Conservation (phyloP, 2,113 vertebrate species). For the Mustela nigripes region DNA sequence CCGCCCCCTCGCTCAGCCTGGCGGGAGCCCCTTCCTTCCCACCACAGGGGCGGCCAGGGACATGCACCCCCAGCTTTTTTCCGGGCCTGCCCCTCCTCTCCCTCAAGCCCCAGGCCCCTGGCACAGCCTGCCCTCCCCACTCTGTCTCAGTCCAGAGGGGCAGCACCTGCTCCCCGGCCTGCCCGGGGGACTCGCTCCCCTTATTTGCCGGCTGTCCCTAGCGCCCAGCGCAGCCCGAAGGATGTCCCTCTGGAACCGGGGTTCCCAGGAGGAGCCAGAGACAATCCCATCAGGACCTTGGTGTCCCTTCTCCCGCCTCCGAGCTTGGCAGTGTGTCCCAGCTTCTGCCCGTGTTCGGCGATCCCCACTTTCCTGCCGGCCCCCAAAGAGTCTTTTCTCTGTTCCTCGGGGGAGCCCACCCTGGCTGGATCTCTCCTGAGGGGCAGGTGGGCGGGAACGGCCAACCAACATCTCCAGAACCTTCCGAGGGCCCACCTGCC, state of each 20-base stretch:
- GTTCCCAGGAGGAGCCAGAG: background rate
- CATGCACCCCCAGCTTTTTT: background rate
- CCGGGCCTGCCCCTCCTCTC: background rate
- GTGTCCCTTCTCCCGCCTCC: rapidly evolving
- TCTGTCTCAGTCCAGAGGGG: background rate
- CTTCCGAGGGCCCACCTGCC: background rate
- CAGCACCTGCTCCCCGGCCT: rapidly evolving
- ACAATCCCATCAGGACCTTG: background rate
- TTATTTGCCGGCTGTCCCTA: rapidly evolving
- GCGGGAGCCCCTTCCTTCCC: background rate
- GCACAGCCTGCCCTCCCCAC: background rate
- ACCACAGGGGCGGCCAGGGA: background rate
- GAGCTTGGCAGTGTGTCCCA: rapidly evolving
- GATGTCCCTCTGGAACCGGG: no score
- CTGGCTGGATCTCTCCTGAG: background rate
- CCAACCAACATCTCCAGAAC: background rate
- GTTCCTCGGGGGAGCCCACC: background rate
- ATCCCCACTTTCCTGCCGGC: background rate
- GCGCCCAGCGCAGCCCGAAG: background rate
- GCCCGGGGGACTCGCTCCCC: background rate
- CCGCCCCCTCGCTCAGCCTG: rapidly evolving
- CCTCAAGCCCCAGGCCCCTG: background rate
- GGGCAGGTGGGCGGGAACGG: no score
- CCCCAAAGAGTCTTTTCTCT: background rate
- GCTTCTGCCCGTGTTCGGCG: background rate